phyloP scores from a whole-genome alignment of 2,888 invertebrate species.

The Pristionchus mayeri region DNA sequence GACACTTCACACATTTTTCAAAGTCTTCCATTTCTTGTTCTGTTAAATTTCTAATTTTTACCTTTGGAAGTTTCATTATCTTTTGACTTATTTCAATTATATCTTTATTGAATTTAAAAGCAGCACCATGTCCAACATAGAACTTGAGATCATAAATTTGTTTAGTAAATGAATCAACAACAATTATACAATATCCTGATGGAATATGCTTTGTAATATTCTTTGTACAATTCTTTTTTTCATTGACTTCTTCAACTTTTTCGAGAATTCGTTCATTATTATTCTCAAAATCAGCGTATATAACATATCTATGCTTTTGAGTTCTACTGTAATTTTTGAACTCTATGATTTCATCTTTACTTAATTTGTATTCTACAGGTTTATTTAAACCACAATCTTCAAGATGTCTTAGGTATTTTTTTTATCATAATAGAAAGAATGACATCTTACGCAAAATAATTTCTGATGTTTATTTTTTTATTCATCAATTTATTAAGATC shows the following conservation, averaged over 20 bases:
- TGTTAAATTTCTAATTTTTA: slow-evolving; percentile 51
- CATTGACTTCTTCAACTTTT: no score
- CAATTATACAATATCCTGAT: slow-evolving; percentile 52
- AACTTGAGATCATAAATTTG: slow-evolving; percentile 48
- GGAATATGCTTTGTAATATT: slow-evolving; percentile 57
- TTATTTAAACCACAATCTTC: slow-evolving; percentile 58
- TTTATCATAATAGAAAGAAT: slow-evolving; percentile 51
- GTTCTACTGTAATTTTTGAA: slow-evolving; percentile 57
- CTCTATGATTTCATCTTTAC: slow-evolving; percentile 53
- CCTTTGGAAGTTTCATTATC: slow-evolving; percentile 52
- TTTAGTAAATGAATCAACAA: slow-evolving; percentile 47
- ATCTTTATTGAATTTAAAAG: slow-evolving; percentile 51
- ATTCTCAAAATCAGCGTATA: slow-evolving; percentile 58
- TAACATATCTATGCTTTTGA: slow-evolving; percentile 59
- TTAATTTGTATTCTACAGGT: slow-evolving; percentile 53
- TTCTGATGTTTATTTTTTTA: slow-evolving; percentile 53
- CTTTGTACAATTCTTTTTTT: no score
- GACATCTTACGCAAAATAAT: slow-evolving; percentile 56
- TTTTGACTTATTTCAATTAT: slow-evolving; percentile 53
- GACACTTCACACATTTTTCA: slow-evolving; percentile 43
- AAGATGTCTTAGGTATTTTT: slow-evolving; percentile 56
- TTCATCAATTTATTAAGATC: slow-evolving; percentile 55
- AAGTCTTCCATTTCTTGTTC: slow-evolving; percentile 46
- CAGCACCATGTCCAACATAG: slow-evolving; percentile 52
- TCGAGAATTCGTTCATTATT: slow-evolving; percentile 46